These are phyloP conservation scores for Syncerus caffer DNA, from an alignment of 2,797 vertebrate species.

Conservation along the genomic window DNA sequence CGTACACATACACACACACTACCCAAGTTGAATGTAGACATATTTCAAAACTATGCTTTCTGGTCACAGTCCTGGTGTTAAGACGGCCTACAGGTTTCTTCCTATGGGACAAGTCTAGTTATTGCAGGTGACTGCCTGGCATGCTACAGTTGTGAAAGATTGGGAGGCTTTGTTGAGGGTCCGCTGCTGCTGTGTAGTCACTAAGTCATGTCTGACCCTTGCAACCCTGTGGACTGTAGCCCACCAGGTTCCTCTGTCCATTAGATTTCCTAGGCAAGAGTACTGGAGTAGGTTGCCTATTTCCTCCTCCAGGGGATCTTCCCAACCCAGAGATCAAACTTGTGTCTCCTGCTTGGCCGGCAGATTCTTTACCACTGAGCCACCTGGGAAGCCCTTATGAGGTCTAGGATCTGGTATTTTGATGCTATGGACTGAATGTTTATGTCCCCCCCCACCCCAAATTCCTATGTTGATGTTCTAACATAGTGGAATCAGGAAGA, in stretches of 20 bases:
- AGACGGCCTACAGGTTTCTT: background rate
- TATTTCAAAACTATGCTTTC: background rate
- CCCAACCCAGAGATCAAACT: background rate
- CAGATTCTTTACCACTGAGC: background rate
- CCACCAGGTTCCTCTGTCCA: background rate
- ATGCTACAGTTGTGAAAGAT: background rate
- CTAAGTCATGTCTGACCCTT: background rate
- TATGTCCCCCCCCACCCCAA: background rate
- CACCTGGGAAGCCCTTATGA: background rate
- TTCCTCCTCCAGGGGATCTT: background rate
- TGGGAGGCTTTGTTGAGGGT: background rate
- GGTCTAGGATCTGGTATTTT: background rate
- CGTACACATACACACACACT: background rate
- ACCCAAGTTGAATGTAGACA: background rate
- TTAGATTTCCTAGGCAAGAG: background rate
- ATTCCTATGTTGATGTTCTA: background rate
- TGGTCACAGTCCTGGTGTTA: background rate
- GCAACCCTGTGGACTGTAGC: background rate
- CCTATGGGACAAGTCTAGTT: background rate
- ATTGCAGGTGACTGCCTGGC: background rate
- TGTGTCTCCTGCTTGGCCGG: accelerated
- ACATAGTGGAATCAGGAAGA: background rate
- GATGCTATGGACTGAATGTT: background rate
- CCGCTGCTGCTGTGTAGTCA: background rate
- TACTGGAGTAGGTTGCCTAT: background rate